Evolutionary conservation across 2,113 vertebrate species (phyloP).

Genomic region (Ochotona curzoniae): DNA sequence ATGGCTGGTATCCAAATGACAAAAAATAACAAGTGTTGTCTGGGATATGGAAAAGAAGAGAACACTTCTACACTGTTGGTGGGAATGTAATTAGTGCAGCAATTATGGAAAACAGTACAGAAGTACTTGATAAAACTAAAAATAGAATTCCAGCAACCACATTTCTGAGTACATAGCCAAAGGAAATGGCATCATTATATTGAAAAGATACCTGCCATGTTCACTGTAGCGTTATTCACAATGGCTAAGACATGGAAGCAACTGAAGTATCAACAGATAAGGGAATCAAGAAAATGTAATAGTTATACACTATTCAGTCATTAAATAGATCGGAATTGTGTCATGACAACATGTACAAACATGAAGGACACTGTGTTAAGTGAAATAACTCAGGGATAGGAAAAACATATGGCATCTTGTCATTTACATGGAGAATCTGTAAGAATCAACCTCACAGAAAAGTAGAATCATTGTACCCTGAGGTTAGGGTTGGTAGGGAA

Average conservation of each 20-base stretch:
- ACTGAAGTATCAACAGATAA: background rate
- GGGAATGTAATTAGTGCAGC: background rate
- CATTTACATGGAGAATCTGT: background rate
- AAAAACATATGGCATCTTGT: background rate
- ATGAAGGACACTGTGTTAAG: background rate
- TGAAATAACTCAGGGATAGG: background rate
- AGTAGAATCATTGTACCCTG: too few species aligned
- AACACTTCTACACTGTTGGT: background rate
- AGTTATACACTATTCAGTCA: background rate
- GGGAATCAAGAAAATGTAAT: background rate
- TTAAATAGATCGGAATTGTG: background rate
- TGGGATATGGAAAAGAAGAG: background rate
- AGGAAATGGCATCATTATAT: background rate
- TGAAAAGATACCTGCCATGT: background rate
- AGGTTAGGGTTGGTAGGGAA: background rate
- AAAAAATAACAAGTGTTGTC: background rate
- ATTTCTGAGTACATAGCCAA: background rate
- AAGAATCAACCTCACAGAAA: background rate
- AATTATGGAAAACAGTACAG: background rate
- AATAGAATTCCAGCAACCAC: background rate
- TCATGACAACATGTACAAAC: background rate
- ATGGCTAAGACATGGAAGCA: background rate
- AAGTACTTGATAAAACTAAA: background rate
- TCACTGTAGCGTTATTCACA: background rate
- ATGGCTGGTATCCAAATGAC: background rate